Evolutionary conservation across 2,888 invertebrate species (phyloP).

Genomic region (Schizotus pectinicornis): DNA sequence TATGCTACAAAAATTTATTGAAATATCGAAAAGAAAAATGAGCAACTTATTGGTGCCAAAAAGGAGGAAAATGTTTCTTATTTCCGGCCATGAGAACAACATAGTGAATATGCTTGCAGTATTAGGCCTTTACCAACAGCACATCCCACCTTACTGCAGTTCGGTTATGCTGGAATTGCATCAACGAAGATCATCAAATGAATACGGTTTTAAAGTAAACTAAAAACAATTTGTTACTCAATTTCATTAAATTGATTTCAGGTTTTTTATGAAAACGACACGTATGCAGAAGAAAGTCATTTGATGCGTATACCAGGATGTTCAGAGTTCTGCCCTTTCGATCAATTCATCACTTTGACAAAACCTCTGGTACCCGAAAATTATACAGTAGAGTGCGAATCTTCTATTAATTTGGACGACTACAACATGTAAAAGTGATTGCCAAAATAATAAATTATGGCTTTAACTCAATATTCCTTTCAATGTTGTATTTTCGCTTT

Average conservation of each 20-base stretch:
- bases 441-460: no score
- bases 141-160: constrained; percentile 35
- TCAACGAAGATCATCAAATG: constrained; percentile 14
- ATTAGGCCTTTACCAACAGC: constrained; percentile 55
- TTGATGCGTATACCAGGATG: constrained; percentile 28
- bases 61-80: constrained; percentile 50
- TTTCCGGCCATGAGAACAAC: constrained; percentile 62
- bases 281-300: constrained; percentile 8
- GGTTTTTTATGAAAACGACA: constrained; percentile 34
- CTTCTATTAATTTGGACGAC: constrained; percentile 25
- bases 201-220: constrained; percentile 36
- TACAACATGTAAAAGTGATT: no score
- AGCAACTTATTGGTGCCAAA: constrained; percentile 29
- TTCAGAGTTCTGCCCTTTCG: constrained; percentile 22
- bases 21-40: constrained; percentile 29
- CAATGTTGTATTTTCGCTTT: no score
- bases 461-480: no score
- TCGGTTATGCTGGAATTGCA: constrained; percentile 31
- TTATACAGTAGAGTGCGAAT: constrained; percentile 37
- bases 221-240: background rate
- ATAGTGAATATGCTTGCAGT: constrained; percentile 56
- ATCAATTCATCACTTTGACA: constrained; percentile 28
- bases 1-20: constrained; percentile 15
- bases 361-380: constrained; percentile 29
- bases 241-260: constrained; percentile 12